Evolutionary conservation across 1,140 invertebrate species (phyloP).

Genomic region (Sitodiplosis mosellana): DNA sequence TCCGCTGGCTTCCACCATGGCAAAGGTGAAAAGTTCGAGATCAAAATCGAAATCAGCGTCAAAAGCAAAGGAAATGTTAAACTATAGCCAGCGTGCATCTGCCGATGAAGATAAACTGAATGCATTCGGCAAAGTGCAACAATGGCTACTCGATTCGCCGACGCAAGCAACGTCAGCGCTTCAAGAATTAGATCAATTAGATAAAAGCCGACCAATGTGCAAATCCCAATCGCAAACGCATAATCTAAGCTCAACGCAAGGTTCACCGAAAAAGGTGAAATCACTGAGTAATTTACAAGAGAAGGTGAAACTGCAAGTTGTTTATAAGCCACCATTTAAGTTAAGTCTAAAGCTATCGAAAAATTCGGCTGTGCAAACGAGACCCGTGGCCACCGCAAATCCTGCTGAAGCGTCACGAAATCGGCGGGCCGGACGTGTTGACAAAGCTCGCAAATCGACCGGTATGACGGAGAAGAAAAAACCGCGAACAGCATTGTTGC

Average conservation of each 20-base stretch:
- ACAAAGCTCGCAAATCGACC: neutral
- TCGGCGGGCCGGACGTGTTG: neutral
- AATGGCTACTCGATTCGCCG: slow-evolving; percentile 60
- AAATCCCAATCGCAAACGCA: slow-evolving; percentile 23
- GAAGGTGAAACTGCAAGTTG: slow-evolving; percentile 56
- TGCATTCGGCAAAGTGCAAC: slow-evolving; percentile 62
- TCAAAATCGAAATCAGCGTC: slow-evolving; percentile 23
- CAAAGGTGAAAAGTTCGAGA: too few species aligned
- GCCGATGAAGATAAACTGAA: slow-evolving; percentile 44
- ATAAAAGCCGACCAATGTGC: slow-evolving; percentile 18
- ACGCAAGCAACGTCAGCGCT: slow-evolving; percentile 29
- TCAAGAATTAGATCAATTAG: slow-evolving; percentile 34
- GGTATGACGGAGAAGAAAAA: neutral
- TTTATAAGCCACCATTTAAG: slow-evolving; percentile 70
- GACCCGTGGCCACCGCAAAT: slow-evolving; percentile 12
- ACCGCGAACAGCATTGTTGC: neutral
- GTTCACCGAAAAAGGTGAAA: slow-evolving; percentile 22
- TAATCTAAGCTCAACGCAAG: slow-evolving; percentile 12
- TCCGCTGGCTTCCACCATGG: too few species aligned
- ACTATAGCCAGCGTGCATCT: slow-evolving; percentile 33
- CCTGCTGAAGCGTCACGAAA: neutral
- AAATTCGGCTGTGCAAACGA: slow-evolving; percentile 34
- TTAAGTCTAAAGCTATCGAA: slow-evolving; percentile 63
- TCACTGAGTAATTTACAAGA: slow-evolving; percentile 29
- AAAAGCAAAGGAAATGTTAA: slow-evolving; percentile 53